phyloP scores from a whole-genome alignment of 53 echinoderm and acorn worm species.

The Antedon mediterranea region DNA sequence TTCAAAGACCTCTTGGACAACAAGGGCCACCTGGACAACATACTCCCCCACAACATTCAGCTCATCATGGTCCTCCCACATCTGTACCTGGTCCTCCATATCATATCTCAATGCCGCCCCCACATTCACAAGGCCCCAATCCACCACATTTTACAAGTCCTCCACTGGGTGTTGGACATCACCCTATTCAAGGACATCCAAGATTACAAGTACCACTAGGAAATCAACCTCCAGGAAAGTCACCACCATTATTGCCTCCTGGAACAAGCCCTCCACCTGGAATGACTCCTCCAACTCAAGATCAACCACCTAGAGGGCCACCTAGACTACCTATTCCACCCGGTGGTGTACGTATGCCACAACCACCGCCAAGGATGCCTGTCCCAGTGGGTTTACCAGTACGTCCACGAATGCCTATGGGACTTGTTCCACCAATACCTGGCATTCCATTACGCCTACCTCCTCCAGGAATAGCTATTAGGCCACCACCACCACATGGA shows the following conservation, averaged over 20 bases:
- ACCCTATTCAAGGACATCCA: conserved; percentile 3
- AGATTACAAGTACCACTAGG: not conserved
- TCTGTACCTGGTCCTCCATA: not conserved
- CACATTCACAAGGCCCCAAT: not conserved
- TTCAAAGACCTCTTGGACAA: not conserved
- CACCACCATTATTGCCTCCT: conserved; percentile 7
- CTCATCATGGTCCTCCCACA: not conserved
- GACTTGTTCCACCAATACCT: conserved; percentile 4
- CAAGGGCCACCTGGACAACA: not conserved
- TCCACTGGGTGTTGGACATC: conserved; percentile 6
- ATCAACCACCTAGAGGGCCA: not conserved
- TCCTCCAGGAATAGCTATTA: not conserved
- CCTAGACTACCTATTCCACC: not conserved
- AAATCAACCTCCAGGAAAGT: not conserved
- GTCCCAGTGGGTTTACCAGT: not conserved
- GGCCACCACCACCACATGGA: not conserved
- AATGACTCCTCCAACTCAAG: no score
- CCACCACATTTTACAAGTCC: conserved; percentile 5
- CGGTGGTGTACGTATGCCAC: not conserved
- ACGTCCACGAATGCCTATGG: conserved; percentile 4
- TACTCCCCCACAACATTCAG: not conserved
- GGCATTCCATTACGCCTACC: not conserved
- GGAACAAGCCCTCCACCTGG: not conserved
- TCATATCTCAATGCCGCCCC: not conserved
- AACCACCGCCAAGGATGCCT: not conserved